Evolutionary conservation across 2,113 vertebrate species (phyloP), one percentile per base, ranked within the genome.

Genomic region (Oxyura jamaicensis): DNA sequence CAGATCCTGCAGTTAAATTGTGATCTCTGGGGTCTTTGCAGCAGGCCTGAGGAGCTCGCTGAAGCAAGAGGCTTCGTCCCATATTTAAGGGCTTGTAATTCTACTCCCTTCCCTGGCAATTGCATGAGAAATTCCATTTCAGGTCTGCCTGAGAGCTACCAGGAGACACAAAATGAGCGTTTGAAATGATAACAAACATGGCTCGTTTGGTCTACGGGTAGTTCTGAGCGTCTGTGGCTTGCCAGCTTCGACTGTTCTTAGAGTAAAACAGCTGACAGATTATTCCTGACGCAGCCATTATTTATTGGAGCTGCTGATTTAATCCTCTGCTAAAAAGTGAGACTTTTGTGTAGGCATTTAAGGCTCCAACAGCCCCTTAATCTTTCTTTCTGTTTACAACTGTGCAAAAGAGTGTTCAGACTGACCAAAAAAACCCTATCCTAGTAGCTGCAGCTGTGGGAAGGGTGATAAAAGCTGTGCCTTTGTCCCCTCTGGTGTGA

Each of bases 21-120:
- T 67, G n/a, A 14, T 75, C 65, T 46, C 17, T 36, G 35, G 41
- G 46, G 7, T 22, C 18, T 13, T 28, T 73, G n/a, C 5, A 1
- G 6, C 12, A 5, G 28, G 19, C 6, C n/a, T 55, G 46, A 35
- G 66, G 46, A 78, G 66, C 50, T 71, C 22, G 39, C 68, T 42
- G 84, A 68, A 18, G 46, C 25, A 8, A 50, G 53, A 72, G 31
- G 8, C 48, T 74, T 74, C n/a, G 20, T 17, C 21, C 36, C 3
- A 0, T 67, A 0, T 35, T 65, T 31, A 39, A 53, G 78, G 42
- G 29, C 2, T 76, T 46, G 20, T 67, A 56, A 0, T 65, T 72
- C 58, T 8, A 20, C 4, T 2, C 23, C 3, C 2, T 20, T 83
- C 18, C 20, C 7, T 15, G 80, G 0, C 8, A 13, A 44, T 12